Conservation (phyloP, 2,797 vertebrate species). For the Falco biarmicus region DNA sequence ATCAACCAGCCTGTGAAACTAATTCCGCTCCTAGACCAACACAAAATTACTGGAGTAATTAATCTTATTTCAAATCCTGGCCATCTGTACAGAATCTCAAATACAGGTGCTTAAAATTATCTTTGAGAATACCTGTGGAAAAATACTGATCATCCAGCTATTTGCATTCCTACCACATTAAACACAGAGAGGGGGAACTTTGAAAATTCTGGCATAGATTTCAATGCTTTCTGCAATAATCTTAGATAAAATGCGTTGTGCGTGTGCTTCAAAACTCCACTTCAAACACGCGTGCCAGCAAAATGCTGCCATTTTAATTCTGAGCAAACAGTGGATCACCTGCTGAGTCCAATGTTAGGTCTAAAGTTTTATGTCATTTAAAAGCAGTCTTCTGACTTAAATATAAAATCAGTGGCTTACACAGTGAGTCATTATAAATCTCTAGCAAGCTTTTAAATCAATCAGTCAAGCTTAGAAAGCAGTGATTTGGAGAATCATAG, state of each 20-base stretch:
- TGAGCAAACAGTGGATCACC: slow-evolving; percentile 72
- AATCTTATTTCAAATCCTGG: slow-evolving; percentile 54
- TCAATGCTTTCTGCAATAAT: slow-evolving; percentile 48
- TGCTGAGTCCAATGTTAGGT: slow-evolving; percentile 71
- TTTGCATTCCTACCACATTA: slow-evolving; percentile 44
- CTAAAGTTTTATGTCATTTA: slow-evolving; percentile 78
- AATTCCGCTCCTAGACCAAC: slow-evolving; percentile 4
- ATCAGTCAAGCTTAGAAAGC: slow-evolving; percentile 86
- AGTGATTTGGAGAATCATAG: slow-evolving; percentile 85
- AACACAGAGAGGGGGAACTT: slow-evolving; percentile 40
- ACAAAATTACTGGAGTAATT: slow-evolving; percentile 45
- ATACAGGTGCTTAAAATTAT: slow-evolving; percentile 55
- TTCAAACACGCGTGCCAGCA: slow-evolving; percentile 65
- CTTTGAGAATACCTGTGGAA: slow-evolving; percentile 59
- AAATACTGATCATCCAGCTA: slow-evolving; percentile 41
- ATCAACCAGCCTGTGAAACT: background rate
- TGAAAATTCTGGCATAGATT: slow-evolving; percentile 51
- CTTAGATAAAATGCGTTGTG: slow-evolving; percentile 61
- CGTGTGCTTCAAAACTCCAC: slow-evolving; percentile 35
- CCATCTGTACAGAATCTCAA: slow-evolving; percentile 50
- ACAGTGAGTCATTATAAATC: slow-evolving; percentile 85
- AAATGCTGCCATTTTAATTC: slow-evolving; percentile 73
- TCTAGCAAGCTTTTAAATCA: slow-evolving; percentile 89
- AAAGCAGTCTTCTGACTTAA: slow-evolving; percentile 78
- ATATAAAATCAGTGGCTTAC: slow-evolving; percentile 84